Conservation (phyloP, 1,140 invertebrate species). For the Brachionus calyciflorus region DNA sequence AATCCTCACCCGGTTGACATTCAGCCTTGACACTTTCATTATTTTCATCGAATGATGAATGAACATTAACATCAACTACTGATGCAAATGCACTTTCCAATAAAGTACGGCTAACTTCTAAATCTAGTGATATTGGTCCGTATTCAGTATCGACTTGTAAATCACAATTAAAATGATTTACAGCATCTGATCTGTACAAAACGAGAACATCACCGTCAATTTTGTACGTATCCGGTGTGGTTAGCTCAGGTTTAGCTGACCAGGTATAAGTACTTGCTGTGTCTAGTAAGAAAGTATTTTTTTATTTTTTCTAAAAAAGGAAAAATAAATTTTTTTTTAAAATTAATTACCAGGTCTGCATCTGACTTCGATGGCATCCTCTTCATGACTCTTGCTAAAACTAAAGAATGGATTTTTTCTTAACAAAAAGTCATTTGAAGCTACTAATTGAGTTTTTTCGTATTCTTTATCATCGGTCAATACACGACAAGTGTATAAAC, state of each 20-base stretch:
- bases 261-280: conserved; percentile 27
- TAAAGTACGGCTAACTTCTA: conserved; percentile 11
- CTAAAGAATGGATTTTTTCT: conserved; percentile 30
- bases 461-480: conserved; percentile 1
- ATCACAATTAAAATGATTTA: conserved; percentile 14
- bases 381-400: conserved; percentile 1
- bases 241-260: not conserved
- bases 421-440: conserved; percentile 24
- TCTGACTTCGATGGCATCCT: conserved; percentile 23
- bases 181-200: not conserved
- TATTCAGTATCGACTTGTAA: not conserved
- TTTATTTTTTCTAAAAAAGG: not conserved
- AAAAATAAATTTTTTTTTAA: not conserved
- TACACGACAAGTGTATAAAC: conserved; percentile 40
- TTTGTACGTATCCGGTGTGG: not conserved
- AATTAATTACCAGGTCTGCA: conserved; percentile 45
- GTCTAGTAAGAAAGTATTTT: not conserved
- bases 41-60: not conserved
- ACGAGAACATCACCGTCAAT: conserved; percentile 25
- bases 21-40: not conserved
- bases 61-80: conserved; percentile 20
- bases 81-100: conserved; percentile 2
- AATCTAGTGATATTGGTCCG: not conserved
- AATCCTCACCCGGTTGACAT: conserved; percentile 46
- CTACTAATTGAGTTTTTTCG: conserved; percentile 22